These are phyloP conservation scores for Naso thynnoides DNA, from an alignment of 2,797 vertebrate genomes.

Conservation along the genomic window DNA sequence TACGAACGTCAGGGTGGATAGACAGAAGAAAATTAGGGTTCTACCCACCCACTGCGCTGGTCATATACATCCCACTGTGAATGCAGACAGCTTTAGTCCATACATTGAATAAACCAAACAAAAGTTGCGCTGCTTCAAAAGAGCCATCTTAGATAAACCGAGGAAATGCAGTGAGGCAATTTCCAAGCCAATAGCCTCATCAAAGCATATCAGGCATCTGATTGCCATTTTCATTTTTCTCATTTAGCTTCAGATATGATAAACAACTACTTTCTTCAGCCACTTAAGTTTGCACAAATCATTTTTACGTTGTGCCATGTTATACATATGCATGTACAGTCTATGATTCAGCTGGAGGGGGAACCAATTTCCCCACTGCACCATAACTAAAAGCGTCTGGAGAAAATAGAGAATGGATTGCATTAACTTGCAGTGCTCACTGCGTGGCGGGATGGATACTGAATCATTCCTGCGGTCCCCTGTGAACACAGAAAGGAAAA, in stretches of 20 bases:
- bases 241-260: constrained; percentile 39
- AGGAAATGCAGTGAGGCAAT: constrained; percentile 21
- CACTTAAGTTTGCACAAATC: constrained; percentile 60
- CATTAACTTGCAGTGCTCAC: constrained; percentile 68
- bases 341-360: constrained; percentile 52
- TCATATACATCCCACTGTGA: constrained; percentile 10
- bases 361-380: constrained; percentile 67
- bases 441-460: constrained; percentile 70
- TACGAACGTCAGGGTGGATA: constrained; percentile 56
- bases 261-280: constrained; percentile 31
- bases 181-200: constrained; percentile 37
- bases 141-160: constrained; percentile 26
- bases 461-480: constrained; percentile 64
- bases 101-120: constrained; percentile 34
- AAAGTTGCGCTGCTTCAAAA: constrained; percentile 34
- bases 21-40: constrained; percentile 41
- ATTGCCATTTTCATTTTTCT: constrained; percentile 55
- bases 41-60: constrained; percentile 25
- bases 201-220: constrained; percentile 42
- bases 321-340: constrained; percentile 57
- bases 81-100: constrained; percentile 22
- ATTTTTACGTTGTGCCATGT: constrained; percentile 51
- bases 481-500: constrained; percentile 30
- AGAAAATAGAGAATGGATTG: constrained; percentile 75
- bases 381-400: constrained; percentile 69